phyloP scores from a whole-genome alignment of 2,113 vertebrate species.

The Neogobius melanostomus region DNA sequence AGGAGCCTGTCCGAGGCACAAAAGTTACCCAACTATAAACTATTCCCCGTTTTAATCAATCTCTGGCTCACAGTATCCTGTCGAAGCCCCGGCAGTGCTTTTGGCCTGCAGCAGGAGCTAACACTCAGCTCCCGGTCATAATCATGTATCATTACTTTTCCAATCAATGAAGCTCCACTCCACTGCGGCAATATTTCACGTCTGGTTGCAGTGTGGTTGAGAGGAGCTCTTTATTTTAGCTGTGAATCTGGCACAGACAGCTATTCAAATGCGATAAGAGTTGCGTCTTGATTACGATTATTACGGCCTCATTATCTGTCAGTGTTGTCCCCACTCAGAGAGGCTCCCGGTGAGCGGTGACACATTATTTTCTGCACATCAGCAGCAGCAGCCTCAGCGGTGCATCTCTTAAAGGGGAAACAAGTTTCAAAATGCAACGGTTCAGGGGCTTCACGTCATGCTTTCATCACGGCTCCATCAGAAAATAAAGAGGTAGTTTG shows the following conservation, averaged over 20 bases:
- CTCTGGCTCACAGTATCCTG: slow-evolving; percentile 29
- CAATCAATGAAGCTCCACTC: slow-evolving; percentile 50
- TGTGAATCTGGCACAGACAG: slow-evolving; percentile 36
- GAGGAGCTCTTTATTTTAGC: slow-evolving; percentile 44
- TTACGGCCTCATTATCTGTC: slow-evolving; percentile 54
- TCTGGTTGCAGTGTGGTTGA: slow-evolving; percentile 14
- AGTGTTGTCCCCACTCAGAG: slow-evolving; percentile 36
- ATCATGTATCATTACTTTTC: slow-evolving; percentile 58
- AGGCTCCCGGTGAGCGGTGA: slow-evolving; percentile 40
- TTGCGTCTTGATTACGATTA: slow-evolving; percentile 34
- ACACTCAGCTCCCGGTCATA: slow-evolving; percentile 48
- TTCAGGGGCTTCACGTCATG: slow-evolving; percentile 4
- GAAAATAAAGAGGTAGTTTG: not conserved
- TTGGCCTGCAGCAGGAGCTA: slow-evolving; percentile 41
- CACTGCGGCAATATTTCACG: slow-evolving; percentile 37
- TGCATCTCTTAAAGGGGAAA: slow-evolving; percentile 16
- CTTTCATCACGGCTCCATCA: not conserved
- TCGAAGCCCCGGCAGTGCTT: slow-evolving; percentile 47
- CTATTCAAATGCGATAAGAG: slow-evolving; percentile 47
- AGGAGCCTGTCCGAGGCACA: slow-evolving; percentile 18
- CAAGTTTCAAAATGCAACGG: not conserved
- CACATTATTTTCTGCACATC: slow-evolving; percentile 39
- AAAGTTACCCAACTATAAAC: slow-evolving; percentile 29
- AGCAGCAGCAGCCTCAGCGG: slow-evolving; percentile 16
- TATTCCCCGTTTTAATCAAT: slow-evolving; percentile 52